phyloP scores from a whole-genome alignment of 2,113 vertebrate genomes.

The Dinomys branickii region DNA sequence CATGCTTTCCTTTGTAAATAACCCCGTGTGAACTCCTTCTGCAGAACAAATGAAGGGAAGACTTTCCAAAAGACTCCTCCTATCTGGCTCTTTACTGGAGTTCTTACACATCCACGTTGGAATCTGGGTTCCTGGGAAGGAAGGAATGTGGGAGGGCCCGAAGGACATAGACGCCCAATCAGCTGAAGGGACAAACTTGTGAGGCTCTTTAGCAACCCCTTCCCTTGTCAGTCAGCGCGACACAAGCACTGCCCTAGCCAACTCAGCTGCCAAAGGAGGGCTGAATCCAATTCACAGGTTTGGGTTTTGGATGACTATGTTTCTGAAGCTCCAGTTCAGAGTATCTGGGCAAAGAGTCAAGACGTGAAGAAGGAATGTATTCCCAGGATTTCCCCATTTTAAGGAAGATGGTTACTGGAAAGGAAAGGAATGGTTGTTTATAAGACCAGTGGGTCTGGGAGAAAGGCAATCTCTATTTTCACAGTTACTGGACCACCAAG shows the following conservation, averaged over 20 bases:
- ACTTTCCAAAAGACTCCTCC: neutral
- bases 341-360: slow-evolving; percentile 63
- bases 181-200: neutral
- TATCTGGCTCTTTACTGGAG: neutral
- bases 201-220: neutral
- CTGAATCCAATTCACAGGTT: slow-evolving; percentile 37
- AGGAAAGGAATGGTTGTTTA: slow-evolving; percentile 5
- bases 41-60: neutral
- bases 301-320: slow-evolving; percentile 35
- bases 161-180: neutral
- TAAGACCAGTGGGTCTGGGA: neutral
- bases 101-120: neutral
- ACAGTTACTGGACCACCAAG: neutral
- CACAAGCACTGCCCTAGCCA: neutral
- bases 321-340: slow-evolving; percentile 35
- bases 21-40: neutral
- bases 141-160: neutral
- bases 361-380: slow-evolving; percentile 46
- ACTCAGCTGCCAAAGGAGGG: neutral
- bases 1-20: neutral
- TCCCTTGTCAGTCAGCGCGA: neutral
- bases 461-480: neutral
- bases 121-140: slow-evolving; percentile 4
- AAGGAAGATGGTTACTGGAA: slow-evolving; percentile 43
- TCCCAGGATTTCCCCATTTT: slow-evolving; percentile 59